Base-by-base conservation (phyloP, 2,888 invertebrate genomes). In the Melitaea athalia region DNA sequence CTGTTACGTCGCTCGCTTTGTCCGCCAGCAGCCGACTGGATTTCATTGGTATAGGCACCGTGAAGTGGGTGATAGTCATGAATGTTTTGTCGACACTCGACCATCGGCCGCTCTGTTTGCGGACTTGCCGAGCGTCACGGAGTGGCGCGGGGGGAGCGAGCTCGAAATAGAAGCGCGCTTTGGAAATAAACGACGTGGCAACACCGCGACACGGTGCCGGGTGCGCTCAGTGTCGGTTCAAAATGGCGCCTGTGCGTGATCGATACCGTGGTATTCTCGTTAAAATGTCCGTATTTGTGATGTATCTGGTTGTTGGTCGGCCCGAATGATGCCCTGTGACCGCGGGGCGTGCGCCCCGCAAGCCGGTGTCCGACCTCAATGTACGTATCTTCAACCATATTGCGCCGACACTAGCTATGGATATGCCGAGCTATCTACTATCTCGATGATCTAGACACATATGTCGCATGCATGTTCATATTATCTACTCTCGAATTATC, bases 181-280 rank as follows among this genome's bases (percentile, higher is more conserved):
- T 85, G 85, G 84, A 87, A 85, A 82, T 85, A 81, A 76, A 83
- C 90, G 86, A 91, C 91, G 92, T 91, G 92, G 92, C 92, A 91
- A 91, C 92, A 91, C 87, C 89, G 91, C 92, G 78, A 82, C 81
- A 83, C 82, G 83, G 79, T 76, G n/a, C n/a, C n/a, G n/a, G n/a
- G n/a, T n/a, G 80, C 75, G 79, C 84, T 90, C 89, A 92, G 92
- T 92, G 91, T 90, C 90, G 86, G 88, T 90, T 89, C 92, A 92
- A 92, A 92, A 92, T 92, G 92, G 92, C 92, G 91, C 83, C 87
- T 86, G 92, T 91, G 92, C 85, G 92, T 92, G 92, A 92, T 92
- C 92, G 90, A 92, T 92, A 92, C 88, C 82, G 92, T 87, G 92
- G 85, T 86, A 88, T 87, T 90, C 85, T 79, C 83, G 88, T 89